Evolutionary conservation across 2,797 vertebrate species (phyloP).

Genomic region (Adelosebastes latens): DNA sequence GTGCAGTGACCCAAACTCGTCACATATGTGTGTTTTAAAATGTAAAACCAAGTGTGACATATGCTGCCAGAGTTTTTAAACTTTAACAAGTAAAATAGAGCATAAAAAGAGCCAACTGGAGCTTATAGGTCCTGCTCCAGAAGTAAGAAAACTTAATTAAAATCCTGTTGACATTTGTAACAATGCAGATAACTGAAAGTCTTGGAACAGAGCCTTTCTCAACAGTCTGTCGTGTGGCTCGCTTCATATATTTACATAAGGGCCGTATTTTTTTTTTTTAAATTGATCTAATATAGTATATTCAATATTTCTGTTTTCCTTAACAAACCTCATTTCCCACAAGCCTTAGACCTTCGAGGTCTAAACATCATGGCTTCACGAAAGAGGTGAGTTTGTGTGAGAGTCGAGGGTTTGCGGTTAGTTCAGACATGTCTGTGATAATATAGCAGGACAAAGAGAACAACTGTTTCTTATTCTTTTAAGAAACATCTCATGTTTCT

Average conservation of each 20-base stretch:
- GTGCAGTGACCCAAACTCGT: conserved; percentile 14
- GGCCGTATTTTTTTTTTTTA: accelerated
- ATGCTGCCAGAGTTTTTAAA: not conserved
- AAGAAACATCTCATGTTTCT: not conserved
- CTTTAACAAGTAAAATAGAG: not conserved
- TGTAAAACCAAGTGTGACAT: not conserved
- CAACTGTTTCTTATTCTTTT: not conserved
- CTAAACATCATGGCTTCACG: not conserved
- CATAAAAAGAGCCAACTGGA: not conserved
- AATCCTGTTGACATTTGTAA: not conserved
- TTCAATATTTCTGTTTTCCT: not conserved
- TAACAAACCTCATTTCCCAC: not conserved
- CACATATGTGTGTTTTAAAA: not conserved
- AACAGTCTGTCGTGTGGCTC: not conserved
- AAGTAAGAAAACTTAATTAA: not conserved
- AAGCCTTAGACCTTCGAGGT: not conserved
- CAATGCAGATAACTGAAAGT: not conserved
- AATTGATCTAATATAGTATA: not conserved
- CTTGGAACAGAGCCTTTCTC: not conserved
- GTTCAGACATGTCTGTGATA: not conserved
- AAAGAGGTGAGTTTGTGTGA: not conserved
- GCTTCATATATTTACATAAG: not conserved
- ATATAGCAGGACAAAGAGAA: not conserved
- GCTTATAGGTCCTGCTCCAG: not conserved
- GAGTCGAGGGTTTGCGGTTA: not conserved